Evolutionary conservation across 2,797 vertebrate species (phyloP).

Genomic region (Phataginus tetradactyla): DNA sequence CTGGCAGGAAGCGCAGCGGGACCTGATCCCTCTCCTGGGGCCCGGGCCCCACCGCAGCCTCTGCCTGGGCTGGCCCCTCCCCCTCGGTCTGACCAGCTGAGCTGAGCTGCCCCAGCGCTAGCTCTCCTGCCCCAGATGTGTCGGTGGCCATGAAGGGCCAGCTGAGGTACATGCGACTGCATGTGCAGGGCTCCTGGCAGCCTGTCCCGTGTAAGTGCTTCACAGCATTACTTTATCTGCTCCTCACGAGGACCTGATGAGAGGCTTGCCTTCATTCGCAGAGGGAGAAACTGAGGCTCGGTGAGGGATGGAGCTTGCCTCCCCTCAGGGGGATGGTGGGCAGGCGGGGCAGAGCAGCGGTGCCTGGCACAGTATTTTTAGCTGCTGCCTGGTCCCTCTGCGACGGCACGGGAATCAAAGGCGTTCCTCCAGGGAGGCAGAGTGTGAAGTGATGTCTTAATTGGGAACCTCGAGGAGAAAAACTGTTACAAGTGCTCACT

Average conservation of each 20-base stretch:
- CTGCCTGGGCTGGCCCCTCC: not conserved
- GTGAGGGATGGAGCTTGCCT: not conserved
- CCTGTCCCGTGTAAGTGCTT: not conserved
- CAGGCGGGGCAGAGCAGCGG: not conserved
- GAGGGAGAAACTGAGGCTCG: not conserved
- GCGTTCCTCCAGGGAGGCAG: not conserved
- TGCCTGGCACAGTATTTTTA: constrained; percentile 36
- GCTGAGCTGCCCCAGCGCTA: not conserved
- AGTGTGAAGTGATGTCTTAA: constrained; percentile 49
- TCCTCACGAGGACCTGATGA: not conserved
- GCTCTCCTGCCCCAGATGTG: no score
- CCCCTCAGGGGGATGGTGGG: not conserved
- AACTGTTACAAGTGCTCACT: constrained; percentile 47
- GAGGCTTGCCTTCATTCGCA: not conserved
- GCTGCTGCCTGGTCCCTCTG: not conserved
- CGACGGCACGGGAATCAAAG: not conserved
- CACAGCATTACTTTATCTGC: not conserved
- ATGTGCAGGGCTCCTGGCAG: not conserved
- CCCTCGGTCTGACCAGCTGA: not conserved
- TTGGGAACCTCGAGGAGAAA: constrained; percentile 46
- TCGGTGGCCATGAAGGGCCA: not conserved
- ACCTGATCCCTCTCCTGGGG: not conserved
- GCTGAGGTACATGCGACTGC: no score
- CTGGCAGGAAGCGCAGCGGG: not conserved
- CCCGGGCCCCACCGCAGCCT: not conserved